A percentile compares a stretch with the other conserved stretches of the same genome.
These are phyloP conservation scores for Blera fallax DNA, from an alignment of 2,888 invertebrate species.

Conservation along the genomic window DNA sequence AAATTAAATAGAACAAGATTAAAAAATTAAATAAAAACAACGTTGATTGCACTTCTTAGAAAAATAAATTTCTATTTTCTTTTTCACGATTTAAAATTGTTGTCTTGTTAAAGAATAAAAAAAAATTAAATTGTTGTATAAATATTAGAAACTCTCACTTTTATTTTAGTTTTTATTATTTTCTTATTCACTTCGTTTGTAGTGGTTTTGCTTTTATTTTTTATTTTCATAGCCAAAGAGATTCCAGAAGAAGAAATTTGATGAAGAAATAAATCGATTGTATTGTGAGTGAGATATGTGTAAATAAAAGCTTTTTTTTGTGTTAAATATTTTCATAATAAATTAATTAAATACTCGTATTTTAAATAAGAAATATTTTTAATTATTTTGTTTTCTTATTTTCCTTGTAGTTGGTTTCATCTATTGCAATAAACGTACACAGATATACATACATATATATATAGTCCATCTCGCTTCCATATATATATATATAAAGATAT, in stretches of 20 bases:
- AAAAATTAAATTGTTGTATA: constrained; percentile 22
- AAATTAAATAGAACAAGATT: background rate
- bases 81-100: background rate
- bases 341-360: constrained; percentile 56
- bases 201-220: constrained; percentile 2
- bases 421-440: constrained; percentile 72
- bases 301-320: constrained; percentile 65
- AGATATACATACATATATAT: constrained; percentile 62
- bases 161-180: constrained; percentile 2
- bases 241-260: constrained; percentile 71
- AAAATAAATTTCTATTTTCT: constrained; percentile 55
- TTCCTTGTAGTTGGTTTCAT: constrained; percentile 72
- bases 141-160: constrained; percentile 72
- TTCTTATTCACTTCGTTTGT: constrained; percentile 15
- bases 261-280: constrained; percentile 61
- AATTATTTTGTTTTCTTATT: constrained; percentile 31
- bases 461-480: constrained; percentile 62
- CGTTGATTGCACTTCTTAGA: constrained; percentile 60
- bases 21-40: constrained; percentile 30
- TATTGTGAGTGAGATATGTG: constrained; percentile 70
- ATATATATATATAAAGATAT: constrained; percentile 71
- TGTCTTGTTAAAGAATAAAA: constrained; percentile 19
- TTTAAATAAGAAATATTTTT: constrained; percentile 61
- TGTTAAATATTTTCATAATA: constrained; percentile 40
- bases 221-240: constrained; percentile 58